Base-by-base conservation (phyloP, 2,797 vertebrate species). In the Lerista edwardsae region DNA sequence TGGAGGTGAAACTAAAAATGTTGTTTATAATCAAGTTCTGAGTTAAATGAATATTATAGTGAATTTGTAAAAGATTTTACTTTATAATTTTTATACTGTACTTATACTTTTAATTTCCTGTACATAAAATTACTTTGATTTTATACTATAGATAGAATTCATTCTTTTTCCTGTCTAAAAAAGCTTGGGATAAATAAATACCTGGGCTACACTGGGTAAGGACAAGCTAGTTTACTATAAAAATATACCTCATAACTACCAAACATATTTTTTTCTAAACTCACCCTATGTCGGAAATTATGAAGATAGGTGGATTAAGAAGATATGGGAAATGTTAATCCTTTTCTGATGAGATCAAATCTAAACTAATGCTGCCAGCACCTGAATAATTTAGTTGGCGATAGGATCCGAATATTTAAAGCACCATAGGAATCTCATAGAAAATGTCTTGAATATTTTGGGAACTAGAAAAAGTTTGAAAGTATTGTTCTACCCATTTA, bases 341-440 rank as follows among this genome's bases (percentile, higher is more conserved):
- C 71, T 51, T 57, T 81, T 47, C 39, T 76, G n/a, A 39, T 65
- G 67, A 77, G 61, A 55, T 65, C 62, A 64, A 23, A 47, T 8
- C 31, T 82, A 31, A 83, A 62, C 75, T 71, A 83, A 84, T 25
- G 7, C 51, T 75, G 67, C 19, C 55, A 34, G 79, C 64, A 51
- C 15, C 34, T 75, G 81, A 74, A 82, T 83, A 75, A 83, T 75
- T 83, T 73, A 83, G 75, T 51, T 75, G 23, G 44, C 17, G 81
- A 83, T 83, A 55, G 62, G 61, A 67, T 55, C 41, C 55, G 44
- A 83, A 83, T 75, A 67, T 61, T 57, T 65, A 75, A 51, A 12
- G 9, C 67, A 61, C 31, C 15, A 65, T 67, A 67, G 61, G 44
- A 67, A 55, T 55, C 55, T 75, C 55, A 67, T 55, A 31, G 57